Percentiles rank a stretch among this genome's conserved stretches.
These are phyloP conservation scores for Brevimyrus niger DNA, from an alignment of 2,113 vertebrate genomes.

Conservation along the genomic window DNA sequence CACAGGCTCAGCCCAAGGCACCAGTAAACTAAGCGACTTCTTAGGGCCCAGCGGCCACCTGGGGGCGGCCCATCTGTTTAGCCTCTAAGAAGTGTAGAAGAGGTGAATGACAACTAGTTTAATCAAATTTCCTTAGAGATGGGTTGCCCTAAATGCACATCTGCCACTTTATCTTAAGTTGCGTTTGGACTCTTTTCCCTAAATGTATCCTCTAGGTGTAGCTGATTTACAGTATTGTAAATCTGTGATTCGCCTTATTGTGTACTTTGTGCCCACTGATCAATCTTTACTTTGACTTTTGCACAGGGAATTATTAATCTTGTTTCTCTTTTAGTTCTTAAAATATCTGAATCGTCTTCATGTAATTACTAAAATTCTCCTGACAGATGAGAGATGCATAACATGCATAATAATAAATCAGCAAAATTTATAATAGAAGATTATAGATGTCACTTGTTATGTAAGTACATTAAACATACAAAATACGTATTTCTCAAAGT, in stretches of 20 bases:
- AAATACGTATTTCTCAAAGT: background rate
- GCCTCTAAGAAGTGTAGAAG: background rate
- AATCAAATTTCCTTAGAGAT: background rate
- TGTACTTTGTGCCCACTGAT: background rate
- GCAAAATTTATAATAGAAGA: background rate
- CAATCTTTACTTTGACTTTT: background rate
- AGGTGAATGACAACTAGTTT: background rate
- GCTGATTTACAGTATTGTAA: background rate
- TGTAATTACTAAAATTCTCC: background rate
- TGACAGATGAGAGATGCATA: background rate
- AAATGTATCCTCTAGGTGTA: background rate
- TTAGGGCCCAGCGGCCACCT: background rate
- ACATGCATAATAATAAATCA: background rate
- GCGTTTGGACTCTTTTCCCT: background rate
- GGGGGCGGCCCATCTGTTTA: background rate
- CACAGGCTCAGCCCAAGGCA: background rate
- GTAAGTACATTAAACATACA: background rate
- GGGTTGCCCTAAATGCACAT: background rate
- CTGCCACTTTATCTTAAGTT: background rate
- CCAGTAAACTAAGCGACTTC: background rate
- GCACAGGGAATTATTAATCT: background rate
- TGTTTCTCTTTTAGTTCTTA: background rate
- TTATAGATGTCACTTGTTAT: background rate
- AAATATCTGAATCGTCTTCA: background rate
- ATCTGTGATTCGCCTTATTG: background rate